These are phyloP conservation scores for Urocyon cinereoargenteus DNA, from an alignment of 2,797 vertebrate genomes.

Conservation along the genomic window DNA sequence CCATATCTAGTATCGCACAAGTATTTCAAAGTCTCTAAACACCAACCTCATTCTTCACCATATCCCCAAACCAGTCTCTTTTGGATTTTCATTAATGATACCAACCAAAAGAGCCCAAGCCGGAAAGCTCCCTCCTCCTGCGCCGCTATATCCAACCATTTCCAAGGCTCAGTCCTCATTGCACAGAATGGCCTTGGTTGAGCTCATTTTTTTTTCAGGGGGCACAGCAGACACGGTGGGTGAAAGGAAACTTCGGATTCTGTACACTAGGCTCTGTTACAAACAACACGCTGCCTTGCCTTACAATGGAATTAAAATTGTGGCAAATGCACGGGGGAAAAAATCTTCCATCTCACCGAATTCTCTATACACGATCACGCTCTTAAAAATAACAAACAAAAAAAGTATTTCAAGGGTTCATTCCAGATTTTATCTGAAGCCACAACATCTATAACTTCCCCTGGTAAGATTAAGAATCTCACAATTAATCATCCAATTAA, in stretches of 20 bases:
- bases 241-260: neutral
- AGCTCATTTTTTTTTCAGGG: neutral
- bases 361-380: neutral
- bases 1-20: neutral
- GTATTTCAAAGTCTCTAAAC: neutral
- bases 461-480: slow-evolving; percentile 4
- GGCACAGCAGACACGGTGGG: neutral
- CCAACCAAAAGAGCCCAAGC: neutral
- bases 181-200: neutral
- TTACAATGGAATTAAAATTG: neutral
- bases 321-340: neutral
- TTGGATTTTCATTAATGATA: neutral
- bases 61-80: neutral
- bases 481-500: slow-evolving; percentile 58
- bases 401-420: neutral
- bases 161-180: neutral
- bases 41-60: neutral
- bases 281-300: neutral
- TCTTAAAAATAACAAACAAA: neutral
- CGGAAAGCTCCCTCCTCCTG: neutral
- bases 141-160: neutral
- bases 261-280: neutral
- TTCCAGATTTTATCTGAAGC: slow-evolving; percentile 18
- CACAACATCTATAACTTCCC: neutral
- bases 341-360: neutral